Conservation (phyloP, 2,113 vertebrate species). For the Triplophysa rosa region DNA sequence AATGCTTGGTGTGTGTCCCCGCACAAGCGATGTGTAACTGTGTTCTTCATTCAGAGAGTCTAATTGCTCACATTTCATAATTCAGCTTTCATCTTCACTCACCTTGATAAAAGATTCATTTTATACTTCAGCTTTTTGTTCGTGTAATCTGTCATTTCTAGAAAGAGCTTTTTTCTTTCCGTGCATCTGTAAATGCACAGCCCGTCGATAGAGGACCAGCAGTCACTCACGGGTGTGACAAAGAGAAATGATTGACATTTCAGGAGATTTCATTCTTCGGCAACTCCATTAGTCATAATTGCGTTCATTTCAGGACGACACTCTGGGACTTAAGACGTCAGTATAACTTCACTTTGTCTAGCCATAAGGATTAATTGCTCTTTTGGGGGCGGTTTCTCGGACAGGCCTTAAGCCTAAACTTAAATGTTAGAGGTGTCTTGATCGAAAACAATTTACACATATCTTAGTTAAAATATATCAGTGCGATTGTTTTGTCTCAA, state of each 20-base stretch:
- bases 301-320: background rate
- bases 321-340: background rate
- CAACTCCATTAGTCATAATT: slow-evolving; percentile 11
- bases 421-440: no score
- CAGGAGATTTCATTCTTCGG: slow-evolving; percentile 22
- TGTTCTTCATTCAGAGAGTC: background rate
- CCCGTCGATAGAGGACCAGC: background rate
- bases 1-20: background rate
- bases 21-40: background rate
- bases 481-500: no score
- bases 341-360: background rate
- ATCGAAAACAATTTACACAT: no score
- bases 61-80: background rate
- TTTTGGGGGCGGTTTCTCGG: no score
- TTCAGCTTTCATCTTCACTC: slow-evolving; percentile 1
- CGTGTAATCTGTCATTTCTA: background rate
- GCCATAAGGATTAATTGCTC: background rate
- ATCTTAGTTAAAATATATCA: no score
- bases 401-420: no score
- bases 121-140: background rate
- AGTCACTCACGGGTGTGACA: background rate
- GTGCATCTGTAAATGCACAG: slow-evolving; percentile 2
- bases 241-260: slow-evolving; percentile 14
- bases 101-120: slow-evolving; percentile 5
- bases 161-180: background rate